Evolutionary conservation across 2,888 invertebrate genomes (phyloP).

Genomic region (Dilophus febrilis): DNA sequence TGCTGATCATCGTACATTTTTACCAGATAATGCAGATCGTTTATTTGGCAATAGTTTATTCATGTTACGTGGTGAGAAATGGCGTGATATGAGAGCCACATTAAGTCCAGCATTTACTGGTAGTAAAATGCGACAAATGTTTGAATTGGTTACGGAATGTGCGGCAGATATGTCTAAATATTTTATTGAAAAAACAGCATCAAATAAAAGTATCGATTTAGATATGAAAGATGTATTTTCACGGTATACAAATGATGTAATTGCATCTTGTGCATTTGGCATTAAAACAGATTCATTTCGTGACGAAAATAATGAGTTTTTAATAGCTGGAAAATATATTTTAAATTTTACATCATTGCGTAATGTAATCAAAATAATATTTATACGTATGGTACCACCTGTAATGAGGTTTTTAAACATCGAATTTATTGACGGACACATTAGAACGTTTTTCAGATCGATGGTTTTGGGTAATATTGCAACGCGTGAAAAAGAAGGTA

Average conservation of each 20-base stretch:
- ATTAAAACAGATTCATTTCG: conserved; percentile 31
- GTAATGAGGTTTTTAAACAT: not conserved
- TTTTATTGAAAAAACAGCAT: conserved; percentile 10
- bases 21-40: conserved; percentile 28
- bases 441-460: conserved; percentile 8
- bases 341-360: not conserved
- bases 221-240: conserved; percentile 7
- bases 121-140: conserved; percentile 31
- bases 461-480: conserved; percentile 9
- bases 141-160: conserved; percentile 25
- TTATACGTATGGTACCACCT: conserved; percentile 7
- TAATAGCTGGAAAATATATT: not conserved
- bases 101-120: conserved; percentile 31
- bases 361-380: not conserved
- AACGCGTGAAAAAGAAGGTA: conserved; percentile 10
- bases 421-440: not conserved
- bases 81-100: conserved; percentile 30
- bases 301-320: not conserved
- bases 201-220: not conserved
- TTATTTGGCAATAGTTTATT: conserved; percentile 34
- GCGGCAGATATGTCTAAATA: not conserved
- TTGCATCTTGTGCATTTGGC: conserved; percentile 36
- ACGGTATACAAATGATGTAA: conserved; percentile 20
- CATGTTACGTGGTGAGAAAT: conserved; percentile 28
- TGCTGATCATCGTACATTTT: conserved; percentile 30